Conservation (phyloP, 2,888 invertebrate genomes). For the Lagria hirta region DNA sequence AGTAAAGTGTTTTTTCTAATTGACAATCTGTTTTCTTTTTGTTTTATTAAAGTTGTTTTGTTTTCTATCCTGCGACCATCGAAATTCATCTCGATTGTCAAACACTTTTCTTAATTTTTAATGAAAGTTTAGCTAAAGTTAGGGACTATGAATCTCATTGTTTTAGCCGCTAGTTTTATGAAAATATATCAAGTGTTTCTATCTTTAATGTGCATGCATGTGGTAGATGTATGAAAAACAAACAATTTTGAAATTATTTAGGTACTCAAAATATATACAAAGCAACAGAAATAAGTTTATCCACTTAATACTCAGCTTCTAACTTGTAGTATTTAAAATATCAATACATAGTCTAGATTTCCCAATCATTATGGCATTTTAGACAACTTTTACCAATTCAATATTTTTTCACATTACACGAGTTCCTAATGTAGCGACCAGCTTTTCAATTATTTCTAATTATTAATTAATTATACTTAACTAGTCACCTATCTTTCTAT, state of each 20-base stretch:
- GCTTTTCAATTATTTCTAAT: slow-evolving; percentile 24
- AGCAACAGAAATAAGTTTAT: slow-evolving; percentile 27
- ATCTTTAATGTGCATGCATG: slow-evolving; percentile 33
- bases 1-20: slow-evolving; percentile 18
- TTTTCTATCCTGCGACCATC: slow-evolving; percentile 23
- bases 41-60: no score
- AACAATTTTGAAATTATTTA: slow-evolving; percentile 19
- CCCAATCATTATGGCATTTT: slow-evolving; percentile 45
- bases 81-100: slow-evolving; percentile 21
- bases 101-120: slow-evolving; percentile 24
- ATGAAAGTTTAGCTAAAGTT: slow-evolving; percentile 33
- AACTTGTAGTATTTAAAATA: slow-evolving; percentile 39
- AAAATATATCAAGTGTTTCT: slow-evolving; percentile 42
- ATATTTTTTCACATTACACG: slow-evolving; percentile 24
- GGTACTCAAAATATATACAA: slow-evolving; percentile 17
- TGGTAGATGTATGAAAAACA: slow-evolving; percentile 37
- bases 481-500: slow-evolving; percentile 24
- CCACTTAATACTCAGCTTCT: slow-evolving; percentile 42
- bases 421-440: slow-evolving; percentile 35
- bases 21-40: slow-evolving; percentile 33
- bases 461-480: slow-evolving; percentile 17
- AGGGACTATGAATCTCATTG: slow-evolving; percentile 30
- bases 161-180: slow-evolving; percentile 34
- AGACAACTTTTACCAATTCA: slow-evolving; percentile 30
- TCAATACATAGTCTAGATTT: slow-evolving; percentile 46